Conservation (phyloP, 2,797 vertebrate genomes). For the Setipinna tenuifilis region DNA sequence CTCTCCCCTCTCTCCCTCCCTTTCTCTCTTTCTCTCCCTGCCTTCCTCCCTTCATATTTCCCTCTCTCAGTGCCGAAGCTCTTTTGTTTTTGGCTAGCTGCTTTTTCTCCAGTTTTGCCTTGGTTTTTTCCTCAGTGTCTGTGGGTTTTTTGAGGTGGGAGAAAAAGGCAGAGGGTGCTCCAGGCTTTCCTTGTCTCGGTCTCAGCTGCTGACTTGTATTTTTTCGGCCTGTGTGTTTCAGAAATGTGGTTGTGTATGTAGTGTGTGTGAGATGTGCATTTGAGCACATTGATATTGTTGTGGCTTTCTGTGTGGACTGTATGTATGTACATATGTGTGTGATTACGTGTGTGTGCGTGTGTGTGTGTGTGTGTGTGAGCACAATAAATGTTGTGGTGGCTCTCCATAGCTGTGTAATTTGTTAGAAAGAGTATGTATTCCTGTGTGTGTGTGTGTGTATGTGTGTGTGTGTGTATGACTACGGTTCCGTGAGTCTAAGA, state of each 20-base stretch:
- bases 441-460: neutral
- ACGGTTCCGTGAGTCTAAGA: neutral
- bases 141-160: constrained; percentile 11
- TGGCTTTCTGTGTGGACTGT: neutral
- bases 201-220: constrained; percentile 2
- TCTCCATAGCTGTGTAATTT: too few species aligned
- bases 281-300: too few species aligned
- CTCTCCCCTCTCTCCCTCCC: neutral
- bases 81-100: constrained; percentile 24
- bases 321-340: neutral
- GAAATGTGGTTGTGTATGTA: constrained; percentile 31
- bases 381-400: too few species aligned
- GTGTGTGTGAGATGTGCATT: neutral
- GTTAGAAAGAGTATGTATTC: too few species aligned
- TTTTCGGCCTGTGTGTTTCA: constrained; percentile 8
- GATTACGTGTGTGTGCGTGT: neutral
- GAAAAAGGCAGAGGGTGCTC: constrained; percentile 7
- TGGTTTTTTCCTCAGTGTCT: neutral
- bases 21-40: neutral
- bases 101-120: constrained; percentile 5
- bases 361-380: constrained; percentile 9
- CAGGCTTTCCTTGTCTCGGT: constrained; percentile 13
- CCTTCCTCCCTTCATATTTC: neutral
- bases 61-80: neutral
- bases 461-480: neutral